Conservation (phyloP, 2,113 vertebrate species). For the Apodemus sylvaticus region DNA sequence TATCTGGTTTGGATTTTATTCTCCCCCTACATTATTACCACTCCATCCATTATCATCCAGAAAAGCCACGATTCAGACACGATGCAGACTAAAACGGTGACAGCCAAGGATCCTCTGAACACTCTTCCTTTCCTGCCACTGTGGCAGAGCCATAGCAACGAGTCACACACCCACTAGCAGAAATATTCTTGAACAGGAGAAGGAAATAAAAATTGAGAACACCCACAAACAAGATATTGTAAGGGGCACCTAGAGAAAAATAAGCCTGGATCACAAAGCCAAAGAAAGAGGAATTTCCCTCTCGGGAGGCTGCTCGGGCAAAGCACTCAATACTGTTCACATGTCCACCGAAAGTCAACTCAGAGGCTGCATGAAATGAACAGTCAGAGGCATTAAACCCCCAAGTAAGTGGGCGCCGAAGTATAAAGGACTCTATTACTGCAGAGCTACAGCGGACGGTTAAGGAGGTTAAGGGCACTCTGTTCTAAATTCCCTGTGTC, state of each 20-base stretch:
- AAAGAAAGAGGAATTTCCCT: conserved; percentile 77
- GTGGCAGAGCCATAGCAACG: neutral
- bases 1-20: neutral
- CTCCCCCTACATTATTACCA: neutral
- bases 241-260: conserved; percentile 74
- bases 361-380: conserved; percentile 79
- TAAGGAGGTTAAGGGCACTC: conserved; percentile 80
- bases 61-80: neutral
- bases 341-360: conserved; percentile 76
- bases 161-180: neutral
- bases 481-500: conserved; percentile 77
- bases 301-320: conserved; percentile 70
- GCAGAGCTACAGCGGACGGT: conserved; percentile 76
- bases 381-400: conserved; percentile 78
- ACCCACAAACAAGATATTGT: conserved; percentile 70
- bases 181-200: conserved; percentile 41
- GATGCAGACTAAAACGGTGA: neutral
- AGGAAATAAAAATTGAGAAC: conserved; percentile 67
- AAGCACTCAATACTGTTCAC: conserved; percentile 65
- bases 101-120: neutral
- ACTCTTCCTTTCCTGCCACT: neutral
- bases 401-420: conserved; percentile 80
- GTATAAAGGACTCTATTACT: conserved; percentile 78
- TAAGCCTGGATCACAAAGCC: conserved; percentile 52
- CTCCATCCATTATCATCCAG: neutral